Base-by-base conservation (phyloP, 2,888 invertebrate genomes). In the Ligdia adustata region DNA sequence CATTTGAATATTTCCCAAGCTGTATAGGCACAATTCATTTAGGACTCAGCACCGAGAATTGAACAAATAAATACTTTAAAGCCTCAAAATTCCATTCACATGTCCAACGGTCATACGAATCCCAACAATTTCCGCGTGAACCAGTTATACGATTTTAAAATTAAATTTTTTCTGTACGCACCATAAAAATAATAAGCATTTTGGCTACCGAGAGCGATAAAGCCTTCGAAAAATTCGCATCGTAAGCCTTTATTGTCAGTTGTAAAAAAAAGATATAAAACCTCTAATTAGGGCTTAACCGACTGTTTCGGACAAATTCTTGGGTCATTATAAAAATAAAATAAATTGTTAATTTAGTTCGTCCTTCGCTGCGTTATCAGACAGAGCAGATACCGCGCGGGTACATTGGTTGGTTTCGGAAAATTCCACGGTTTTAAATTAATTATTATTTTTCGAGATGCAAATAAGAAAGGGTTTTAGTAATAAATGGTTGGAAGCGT, bases 221-320 rank as follows among this genome's bases (percentile, higher is more conserved):
- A 55, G 55, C 33, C 41, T 33, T 47, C 38, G 35, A 56, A 52
- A 43, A 55, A 52, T 46, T 46, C 54, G 37, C 26, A 16, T 45
- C 52, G 53, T 52, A 49, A 51, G 9, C 49, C 51, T 60, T 57
- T 60, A 58, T 56, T 52, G 56, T 41, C 29, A 50, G 45, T 49
- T 56, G 55, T 58, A 58, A 57, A 57, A 47, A 40, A 46, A 57
- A 12, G 18, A 57, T 54, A 56, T 57, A 60, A 60, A 62, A 49
- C 47, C 57, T 64, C 69, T 72, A 72, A 72, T 72, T 72, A 72
- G 69, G 66, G 55, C 59, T 66, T 70, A 60, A 69, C 67, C 65
- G 64, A 53, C 55, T 58, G 55, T 63, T 62, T 59, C 57, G 55
- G 55, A 71, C 71, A 71, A 71, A 71, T 71, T 68, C 71, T 65